Evolutionary conservation across 2,888 invertebrate species (phyloP), one percentile per base, ranked within the genome.

Genomic region (Mimas tiliae): DNA sequence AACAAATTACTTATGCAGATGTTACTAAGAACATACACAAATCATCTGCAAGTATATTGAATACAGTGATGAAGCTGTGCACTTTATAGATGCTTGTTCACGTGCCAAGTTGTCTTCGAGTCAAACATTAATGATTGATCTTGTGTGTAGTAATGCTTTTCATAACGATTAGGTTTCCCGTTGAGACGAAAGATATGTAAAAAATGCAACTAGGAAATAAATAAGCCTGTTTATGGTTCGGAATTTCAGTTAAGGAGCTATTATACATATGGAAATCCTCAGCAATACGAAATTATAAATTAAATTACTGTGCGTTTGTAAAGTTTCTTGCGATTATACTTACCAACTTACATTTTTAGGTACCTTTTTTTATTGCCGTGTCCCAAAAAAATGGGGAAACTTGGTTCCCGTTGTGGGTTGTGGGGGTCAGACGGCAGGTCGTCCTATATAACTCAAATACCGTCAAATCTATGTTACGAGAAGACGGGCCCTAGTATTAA

Each of bases 211-310:
- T 19, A 58, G 58, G 58, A 58, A 58, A 4, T 42, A 58, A 38
- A 19, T 33, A 53, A 53, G 33, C 14, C 53, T 34, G 42, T 42
- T 42, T 42, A 58, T 19, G 58, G 12, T 0, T 19, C 6, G 58
- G 55, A 58, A 38, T 58, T n/a, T 58, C 9, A 34, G 55, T 58
- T 53, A 53, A 58, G 55, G 34, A 58, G 58, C 11, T 19, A 19
- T 12, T 12, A 33, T 33, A 12, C 0, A 16, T 34, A 38, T 3
- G 16, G 19, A 38, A 21, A 12, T 42, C 0, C 16, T 38, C 14
- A 19, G 9, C 0, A 45, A 45, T 27, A 27, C 4, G 27, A 27
- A 27, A 27, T 27, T 27, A 27, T 27, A 27, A 27, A 27, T 27
- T 27, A 27, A 27, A 27, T 27, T 27, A 4, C 4, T 27, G 27